A percentile compares a stretch with the other conserved stretches of the same genome.
Conservation (phyloP, 2,797 vertebrate species). For the Chaetodon trifasciatus region DNA sequence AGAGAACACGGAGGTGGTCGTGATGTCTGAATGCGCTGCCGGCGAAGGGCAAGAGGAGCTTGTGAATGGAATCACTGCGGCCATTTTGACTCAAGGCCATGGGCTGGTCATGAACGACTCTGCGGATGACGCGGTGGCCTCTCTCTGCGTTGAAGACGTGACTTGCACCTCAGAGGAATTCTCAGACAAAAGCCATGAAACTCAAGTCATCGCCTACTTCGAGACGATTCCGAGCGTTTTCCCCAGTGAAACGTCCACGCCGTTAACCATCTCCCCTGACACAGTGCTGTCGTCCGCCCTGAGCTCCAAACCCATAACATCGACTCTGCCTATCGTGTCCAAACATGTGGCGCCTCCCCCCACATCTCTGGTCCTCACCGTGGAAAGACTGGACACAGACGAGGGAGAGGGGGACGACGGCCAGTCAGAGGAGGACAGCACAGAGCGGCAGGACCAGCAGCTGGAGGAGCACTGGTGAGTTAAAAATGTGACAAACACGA, state of each 20-base stretch:
- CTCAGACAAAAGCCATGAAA: conserved; percentile 6
- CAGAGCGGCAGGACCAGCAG: conserved; percentile 57
- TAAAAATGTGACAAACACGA: background rate
- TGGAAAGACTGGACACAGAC: conserved; percentile 65
- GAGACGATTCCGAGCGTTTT: conserved; percentile 80
- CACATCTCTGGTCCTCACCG: conserved; percentile 51
- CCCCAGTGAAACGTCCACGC: conserved; percentile 27
- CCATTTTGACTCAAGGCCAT: conserved; percentile 57
- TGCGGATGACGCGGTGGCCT: background rate
- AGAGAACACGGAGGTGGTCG: conserved; percentile 63
- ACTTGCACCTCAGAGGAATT: conserved; percentile 50
- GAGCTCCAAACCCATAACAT: conserved; percentile 82
- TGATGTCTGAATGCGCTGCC: conserved; percentile 63
- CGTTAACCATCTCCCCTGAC: conserved; percentile 61
- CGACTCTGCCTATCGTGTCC: conserved; percentile 86
- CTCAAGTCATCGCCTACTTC: conserved; percentile 81
- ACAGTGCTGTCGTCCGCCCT: conserved; percentile 80
- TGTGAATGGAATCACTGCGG: conserved; percentile 46
- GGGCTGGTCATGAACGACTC: conserved; percentile 32
- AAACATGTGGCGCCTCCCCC: conserved; percentile 67
- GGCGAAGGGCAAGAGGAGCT: conserved; percentile 56
- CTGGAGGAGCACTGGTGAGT: conserved; percentile 85
- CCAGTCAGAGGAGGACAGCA: conserved; percentile 46
- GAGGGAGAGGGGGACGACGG: conserved; percentile 58
- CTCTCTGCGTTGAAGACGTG: conserved; percentile 55